A percentile compares a stretch with the other conserved stretches of the same genome.
These are phyloP conservation scores for Macrobrachium rosenbergii DNA, from an alignment of 1,140 invertebrate species.

Conservation along the genomic window DNA sequence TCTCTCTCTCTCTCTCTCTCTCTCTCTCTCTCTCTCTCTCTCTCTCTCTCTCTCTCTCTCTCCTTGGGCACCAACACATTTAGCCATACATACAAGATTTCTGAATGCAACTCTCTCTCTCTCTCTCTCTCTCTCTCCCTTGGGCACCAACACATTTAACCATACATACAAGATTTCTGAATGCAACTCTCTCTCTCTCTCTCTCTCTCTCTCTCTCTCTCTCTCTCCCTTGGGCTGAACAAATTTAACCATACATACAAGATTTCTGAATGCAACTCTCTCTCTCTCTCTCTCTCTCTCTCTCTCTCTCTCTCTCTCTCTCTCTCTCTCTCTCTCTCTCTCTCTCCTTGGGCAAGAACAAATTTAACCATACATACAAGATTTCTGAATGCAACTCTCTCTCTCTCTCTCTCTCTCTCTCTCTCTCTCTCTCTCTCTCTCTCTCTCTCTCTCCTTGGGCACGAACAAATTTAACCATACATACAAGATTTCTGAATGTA, in stretches of 20 bases:
- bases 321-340: background rate
- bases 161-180: no score
- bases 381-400: no score
- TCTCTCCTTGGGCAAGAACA: background rate
- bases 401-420: no score
- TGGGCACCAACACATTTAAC: background rate
- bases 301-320: background rate
- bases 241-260: background rate
- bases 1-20: background rate
- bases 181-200: background rate
- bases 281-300: no score
- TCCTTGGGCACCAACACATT: background rate
- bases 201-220: constrained; percentile 28
- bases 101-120: no score
- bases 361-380: background rate
- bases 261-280: no score
- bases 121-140: no score
- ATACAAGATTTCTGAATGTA: no score
- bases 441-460: no score
- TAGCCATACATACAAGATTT: background rate
- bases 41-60: background rate
- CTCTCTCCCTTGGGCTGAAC: no score
- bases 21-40: background rate
- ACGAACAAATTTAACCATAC: background rate
- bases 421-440: no score